Percentiles rank a stretch among this genome's conserved stretches.
Conservation (phyloP, 1,140 invertebrate species). For the Wiebesia pumilae region DNA sequence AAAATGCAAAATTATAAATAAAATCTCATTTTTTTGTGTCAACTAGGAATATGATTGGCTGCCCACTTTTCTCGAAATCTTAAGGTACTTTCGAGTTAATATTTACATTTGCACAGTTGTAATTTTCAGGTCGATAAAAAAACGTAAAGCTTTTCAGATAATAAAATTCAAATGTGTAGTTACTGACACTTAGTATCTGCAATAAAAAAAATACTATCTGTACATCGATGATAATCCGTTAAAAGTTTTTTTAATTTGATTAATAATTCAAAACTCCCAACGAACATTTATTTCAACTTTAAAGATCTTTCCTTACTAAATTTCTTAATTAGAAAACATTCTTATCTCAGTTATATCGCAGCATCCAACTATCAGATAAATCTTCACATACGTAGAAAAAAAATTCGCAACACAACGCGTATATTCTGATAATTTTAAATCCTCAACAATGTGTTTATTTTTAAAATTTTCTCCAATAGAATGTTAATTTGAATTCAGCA, state of each 20-base stretch:
- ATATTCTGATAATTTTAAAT: background rate
- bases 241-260: too few species aligned
- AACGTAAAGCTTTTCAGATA: background rate
- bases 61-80: background rate
- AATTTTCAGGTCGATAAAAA: background rate
- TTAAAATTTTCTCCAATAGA: background rate
- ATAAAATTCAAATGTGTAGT: background rate
- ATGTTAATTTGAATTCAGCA: constrained; percentile 7
- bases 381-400: background rate
- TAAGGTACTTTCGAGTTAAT: background rate
- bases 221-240: too few species aligned
- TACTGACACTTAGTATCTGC: too few species aligned
- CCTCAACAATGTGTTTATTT: background rate
- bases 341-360: background rate
- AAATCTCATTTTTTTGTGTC: background rate
- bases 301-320: background rate
- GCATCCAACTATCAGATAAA: background rate
- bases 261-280: background rate
- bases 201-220: too few species aligned
- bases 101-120: background rate
- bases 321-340: background rate
- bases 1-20: background rate
- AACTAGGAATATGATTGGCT: background rate
- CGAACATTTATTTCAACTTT: background rate
- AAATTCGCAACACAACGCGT: background rate